Conservation (phyloP, 2,797 vertebrate genomes). For the Serranus cabrilla region DNA sequence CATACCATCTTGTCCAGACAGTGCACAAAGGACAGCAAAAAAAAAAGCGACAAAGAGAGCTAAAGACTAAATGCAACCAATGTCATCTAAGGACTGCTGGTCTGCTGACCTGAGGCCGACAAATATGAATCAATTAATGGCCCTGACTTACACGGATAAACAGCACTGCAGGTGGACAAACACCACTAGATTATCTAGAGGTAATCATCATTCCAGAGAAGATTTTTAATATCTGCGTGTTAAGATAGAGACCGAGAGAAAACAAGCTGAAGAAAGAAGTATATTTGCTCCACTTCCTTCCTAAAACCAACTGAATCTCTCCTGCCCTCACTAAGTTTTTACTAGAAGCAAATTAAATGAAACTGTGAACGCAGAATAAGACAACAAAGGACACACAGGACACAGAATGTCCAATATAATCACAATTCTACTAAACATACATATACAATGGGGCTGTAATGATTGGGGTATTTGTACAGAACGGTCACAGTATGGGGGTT, state of each 20-base stretch:
- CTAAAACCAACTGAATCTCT: neutral
- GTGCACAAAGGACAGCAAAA: neutral
- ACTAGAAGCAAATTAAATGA: neutral
- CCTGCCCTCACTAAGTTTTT: neutral
- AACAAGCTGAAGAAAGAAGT: neutral
- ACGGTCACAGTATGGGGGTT: no score
- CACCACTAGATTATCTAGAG: conserved; percentile 1
- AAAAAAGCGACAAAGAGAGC: conserved; percentile 5
- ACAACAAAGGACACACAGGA: neutral
- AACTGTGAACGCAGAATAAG: neutral
- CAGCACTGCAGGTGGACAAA: conserved; percentile 14
- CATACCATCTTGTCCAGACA: neutral
- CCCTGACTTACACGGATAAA: conserved; percentile 3
- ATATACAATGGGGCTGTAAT: no score
- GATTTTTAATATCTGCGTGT: neutral
- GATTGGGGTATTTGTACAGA: no score
- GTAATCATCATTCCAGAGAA: conserved; percentile 16
- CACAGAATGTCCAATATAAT: neutral
- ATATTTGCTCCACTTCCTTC: conserved; percentile 1
- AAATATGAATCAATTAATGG: neutral
- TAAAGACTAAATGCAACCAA: neutral
- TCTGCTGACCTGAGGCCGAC: neutral
- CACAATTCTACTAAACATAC: no score
- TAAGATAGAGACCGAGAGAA: neutral
- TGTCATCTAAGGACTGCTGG: conserved; percentile 1